These are phyloP conservation scores for Rhinopomastus cyanomelas DNA, from an alignment of 2,113 vertebrate genomes.

Conservation along the genomic window DNA sequence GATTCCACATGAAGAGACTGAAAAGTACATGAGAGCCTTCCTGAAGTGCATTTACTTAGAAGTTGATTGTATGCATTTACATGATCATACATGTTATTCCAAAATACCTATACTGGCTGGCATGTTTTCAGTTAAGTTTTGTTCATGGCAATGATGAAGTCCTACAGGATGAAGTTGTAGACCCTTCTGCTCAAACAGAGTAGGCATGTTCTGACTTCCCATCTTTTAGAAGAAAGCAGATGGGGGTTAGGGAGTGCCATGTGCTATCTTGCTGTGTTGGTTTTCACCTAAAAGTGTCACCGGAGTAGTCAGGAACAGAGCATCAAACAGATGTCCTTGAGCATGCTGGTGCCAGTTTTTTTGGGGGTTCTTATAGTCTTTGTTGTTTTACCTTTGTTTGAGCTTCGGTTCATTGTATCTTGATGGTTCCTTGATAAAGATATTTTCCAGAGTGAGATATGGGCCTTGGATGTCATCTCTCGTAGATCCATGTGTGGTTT, in stretches of 20 bases:
- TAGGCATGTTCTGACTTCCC: background rate
- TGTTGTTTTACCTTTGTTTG: background rate
- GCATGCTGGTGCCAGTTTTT: background rate
- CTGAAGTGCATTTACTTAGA: background rate
- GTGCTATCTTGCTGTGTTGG: background rate
- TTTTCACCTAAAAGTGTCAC: background rate
- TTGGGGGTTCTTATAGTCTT: background rate
- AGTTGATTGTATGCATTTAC: background rate
- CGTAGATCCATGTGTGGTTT: background rate
- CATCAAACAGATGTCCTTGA: background rate
- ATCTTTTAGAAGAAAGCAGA: background rate
- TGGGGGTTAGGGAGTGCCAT: rapidly evolving
- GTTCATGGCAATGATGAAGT: background rate
- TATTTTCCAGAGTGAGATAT: background rate
- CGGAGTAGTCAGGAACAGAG: background rate
- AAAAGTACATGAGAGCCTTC: background rate
- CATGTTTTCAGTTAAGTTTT: background rate
- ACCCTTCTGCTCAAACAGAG: background rate
- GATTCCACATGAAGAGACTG: background rate
- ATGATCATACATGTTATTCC: background rate
- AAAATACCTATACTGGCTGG: background rate
- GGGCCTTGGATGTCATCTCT: background rate
- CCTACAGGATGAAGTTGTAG: background rate
- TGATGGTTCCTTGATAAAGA: background rate
- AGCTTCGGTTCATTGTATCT: background rate